These are phyloP conservation scores for Carabus problematicus DNA, from an alignment of 2,888 invertebrate genomes.

Conservation along the genomic window DNA sequence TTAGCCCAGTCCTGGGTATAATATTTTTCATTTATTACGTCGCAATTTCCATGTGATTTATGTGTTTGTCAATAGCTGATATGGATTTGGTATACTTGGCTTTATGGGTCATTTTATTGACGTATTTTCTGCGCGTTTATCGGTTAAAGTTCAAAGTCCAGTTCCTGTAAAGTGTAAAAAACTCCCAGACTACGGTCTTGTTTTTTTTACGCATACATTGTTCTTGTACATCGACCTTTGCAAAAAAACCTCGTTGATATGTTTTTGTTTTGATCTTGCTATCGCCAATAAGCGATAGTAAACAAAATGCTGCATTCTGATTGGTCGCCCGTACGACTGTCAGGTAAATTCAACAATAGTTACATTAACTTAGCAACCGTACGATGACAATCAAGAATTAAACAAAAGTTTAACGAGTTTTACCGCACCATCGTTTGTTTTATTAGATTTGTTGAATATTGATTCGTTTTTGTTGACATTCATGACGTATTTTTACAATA, in stretches of 20 bases:
- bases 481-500: too few species aligned
- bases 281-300: conserved; percentile 47
- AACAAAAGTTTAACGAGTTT: neutral
- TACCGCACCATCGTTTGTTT: neutral
- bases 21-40: too few species aligned
- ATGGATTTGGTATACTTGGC: too few species aligned
- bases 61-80: too few species aligned
- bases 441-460: neutral
- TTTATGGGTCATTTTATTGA: too few species aligned
- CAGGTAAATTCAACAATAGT: neutral
- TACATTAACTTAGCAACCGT: neutral
- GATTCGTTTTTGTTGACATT: too few species aligned
- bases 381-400: neutral
- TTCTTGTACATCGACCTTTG: conserved; percentile 43
- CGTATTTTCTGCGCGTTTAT: too few species aligned
- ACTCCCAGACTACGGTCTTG: neutral
- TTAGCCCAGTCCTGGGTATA: too few species aligned
- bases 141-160: conserved; percentile 23
- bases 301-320: conserved; percentile 29
- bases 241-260: conserved; percentile 39
- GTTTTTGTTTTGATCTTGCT: conserved; percentile 54
- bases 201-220: too few species aligned
- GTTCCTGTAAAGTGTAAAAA: conserved; percentile 26
- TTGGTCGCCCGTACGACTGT: conserved; percentile 6
- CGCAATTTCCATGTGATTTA: too few species aligned